Evolutionary conservation across 2,797 vertebrate genomes (phyloP), one percentile per base, ranked within the genome.

Genomic region (Gadopsis bispinosus): DNA sequence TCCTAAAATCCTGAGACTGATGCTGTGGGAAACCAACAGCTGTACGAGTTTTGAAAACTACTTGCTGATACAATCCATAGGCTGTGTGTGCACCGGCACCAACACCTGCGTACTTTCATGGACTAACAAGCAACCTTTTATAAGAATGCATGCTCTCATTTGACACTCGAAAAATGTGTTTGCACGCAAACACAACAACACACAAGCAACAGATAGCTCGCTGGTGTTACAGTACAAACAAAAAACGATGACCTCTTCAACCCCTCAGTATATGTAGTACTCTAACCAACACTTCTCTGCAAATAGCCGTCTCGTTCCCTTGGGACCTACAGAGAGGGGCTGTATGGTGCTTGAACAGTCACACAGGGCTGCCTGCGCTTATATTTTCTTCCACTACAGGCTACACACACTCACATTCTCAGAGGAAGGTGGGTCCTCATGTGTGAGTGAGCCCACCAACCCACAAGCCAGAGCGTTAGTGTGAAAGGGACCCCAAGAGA

Each of bases 391-490:
- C 39, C 16, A 29, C 50, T 26, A 63, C 41, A 45, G 51, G 37
- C 53, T 66, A 3, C 58, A 69, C 58, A 59, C 22, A 55, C 1
- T 26, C 56, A 62, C 20, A 33, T 62, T 75, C 41, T 53, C 69
- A 48, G 26, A 51, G n/a, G 48, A 66, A 55, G 45, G 29, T 37
- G 59, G 55, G 41, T 56, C 59, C 26, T 31, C 11, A 11, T 45
- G 35, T 54, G 69, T 59, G 68, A 56, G 37, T 56, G 60, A 81
- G 56, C 50, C 70, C 68, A 81, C 69, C 51, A 77, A 60, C 71
- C 43, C 39, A 80, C 7, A n/a, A 68, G 39, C 48, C 45, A 60
- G 48, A 19, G 3, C 66, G 54, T 71, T 26, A 47, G 48, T 33
- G 61, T 69, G 64, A 69, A 77, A 64, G 17, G 20, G 37, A 41